phyloP scores from a whole-genome alignment of 2,113 vertebrate species.

The Hippocampus abdominalis region DNA sequence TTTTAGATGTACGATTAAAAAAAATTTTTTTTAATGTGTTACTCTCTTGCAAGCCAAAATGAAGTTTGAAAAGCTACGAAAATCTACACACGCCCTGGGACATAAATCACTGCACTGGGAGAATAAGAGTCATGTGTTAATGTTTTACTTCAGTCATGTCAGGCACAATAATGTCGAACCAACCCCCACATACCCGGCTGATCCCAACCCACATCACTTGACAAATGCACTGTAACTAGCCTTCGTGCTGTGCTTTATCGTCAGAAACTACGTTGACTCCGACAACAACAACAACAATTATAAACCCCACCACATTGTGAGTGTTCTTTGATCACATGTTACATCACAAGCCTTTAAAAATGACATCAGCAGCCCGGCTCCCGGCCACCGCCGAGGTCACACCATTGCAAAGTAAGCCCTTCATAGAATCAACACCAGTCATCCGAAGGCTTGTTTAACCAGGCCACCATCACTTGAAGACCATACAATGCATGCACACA shows the following conservation, averaged over 20 bases:
- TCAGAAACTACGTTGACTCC: neutral
- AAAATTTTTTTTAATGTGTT: too few relatives aligned
- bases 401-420: slow-evolving; percentile 15
- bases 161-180: too few relatives aligned
- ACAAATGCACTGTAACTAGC: neutral
- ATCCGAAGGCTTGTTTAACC: slow-evolving; percentile 20
- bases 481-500: neutral
- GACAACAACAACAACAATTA: neutral
- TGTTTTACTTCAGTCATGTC: too few relatives aligned
- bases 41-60: too few relatives aligned
- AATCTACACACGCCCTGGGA: too few relatives aligned
- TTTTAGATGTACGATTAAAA: too few relatives aligned
- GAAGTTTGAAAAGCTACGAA: too few relatives aligned
- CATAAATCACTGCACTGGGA: too few relatives aligned
- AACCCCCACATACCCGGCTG: too few relatives aligned
- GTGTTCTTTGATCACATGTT: neutral
- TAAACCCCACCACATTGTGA: neutral
- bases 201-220: too few relatives aligned
- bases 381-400: slow-evolving; percentile 1
- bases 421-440: slow-evolving; percentile 15
- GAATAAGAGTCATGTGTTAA: too few relatives aligned
- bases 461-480: slow-evolving; percentile 27
- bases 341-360: neutral
- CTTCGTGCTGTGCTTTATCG: neutral
- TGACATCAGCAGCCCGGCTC: neutral